These are phyloP conservation scores for Muscicapa adusta DNA, from an alignment of 2,113 vertebrate genomes.

Conservation along the genomic window DNA sequence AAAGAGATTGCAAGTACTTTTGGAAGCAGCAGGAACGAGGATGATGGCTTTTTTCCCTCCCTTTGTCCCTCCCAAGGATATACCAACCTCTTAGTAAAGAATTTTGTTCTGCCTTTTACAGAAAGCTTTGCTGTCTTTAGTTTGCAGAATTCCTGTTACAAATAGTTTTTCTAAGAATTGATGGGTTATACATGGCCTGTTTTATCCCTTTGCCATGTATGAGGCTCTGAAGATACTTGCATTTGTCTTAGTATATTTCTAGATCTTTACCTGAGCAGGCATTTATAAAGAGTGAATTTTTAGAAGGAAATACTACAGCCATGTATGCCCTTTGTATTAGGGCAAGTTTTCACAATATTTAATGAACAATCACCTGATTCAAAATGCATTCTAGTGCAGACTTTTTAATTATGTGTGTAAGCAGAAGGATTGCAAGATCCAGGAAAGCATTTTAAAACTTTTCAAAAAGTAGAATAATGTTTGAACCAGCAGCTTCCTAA, in stretches of 20 bases:
- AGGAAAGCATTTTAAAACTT: neutral
- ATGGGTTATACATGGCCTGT: neutral
- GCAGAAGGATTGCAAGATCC: neutral
- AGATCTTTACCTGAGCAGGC: neutral
- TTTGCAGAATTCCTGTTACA: slow-evolving; percentile 13
- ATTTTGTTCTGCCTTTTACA: neutral
- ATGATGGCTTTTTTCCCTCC: fast-evolving
- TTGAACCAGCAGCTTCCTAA: neutral
- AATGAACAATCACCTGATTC: neutral
- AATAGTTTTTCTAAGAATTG: neutral
- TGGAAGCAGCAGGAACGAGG: neutral
- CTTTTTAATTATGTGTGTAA: neutral
- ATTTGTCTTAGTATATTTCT: neutral
- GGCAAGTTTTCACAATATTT: neutral
- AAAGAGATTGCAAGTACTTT: slow-evolving; percentile 13
- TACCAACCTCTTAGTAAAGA: neutral
- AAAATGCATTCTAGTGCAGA: neutral
- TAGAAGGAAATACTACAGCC: neutral
- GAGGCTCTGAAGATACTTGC: neutral
- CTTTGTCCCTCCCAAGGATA: neutral
- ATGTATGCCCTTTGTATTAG: neutral
- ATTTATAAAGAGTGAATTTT: neutral
- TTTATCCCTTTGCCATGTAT: neutral
- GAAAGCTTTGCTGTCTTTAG: neutral
- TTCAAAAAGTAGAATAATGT: neutral